Conservation (phyloP, 2,797 vertebrate genomes). For the Sebastes itinus region DNA sequence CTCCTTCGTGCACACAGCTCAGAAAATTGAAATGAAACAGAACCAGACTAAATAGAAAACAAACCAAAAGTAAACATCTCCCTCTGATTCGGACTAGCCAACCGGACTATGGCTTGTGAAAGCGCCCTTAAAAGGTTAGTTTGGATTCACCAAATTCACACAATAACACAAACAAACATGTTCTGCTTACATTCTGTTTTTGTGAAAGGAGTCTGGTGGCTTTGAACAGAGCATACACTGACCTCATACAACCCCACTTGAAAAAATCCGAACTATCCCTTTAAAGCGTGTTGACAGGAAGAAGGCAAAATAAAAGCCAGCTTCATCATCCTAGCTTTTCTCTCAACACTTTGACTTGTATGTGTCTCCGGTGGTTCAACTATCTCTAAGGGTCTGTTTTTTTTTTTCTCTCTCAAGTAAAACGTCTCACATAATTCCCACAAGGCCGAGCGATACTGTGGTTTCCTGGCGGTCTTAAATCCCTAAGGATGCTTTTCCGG, state of each 20-base stretch:
- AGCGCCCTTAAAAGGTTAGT: too few relatives aligned
- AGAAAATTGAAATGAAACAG: too few relatives aligned
- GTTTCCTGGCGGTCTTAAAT: slow-evolving; percentile 22
- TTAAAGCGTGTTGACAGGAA: not conserved
- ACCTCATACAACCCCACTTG: not conserved
- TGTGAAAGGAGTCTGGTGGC: not conserved
- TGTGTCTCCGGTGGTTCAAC: slow-evolving; percentile 8
- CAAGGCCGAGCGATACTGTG: not conserved
- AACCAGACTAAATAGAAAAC: too few relatives aligned
- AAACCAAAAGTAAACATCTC: too few relatives aligned
- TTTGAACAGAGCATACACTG: not conserved
- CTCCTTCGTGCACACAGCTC: too few relatives aligned
- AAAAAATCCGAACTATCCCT: not conserved
- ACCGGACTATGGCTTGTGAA: too few relatives aligned
- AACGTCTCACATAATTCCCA: slow-evolving; percentile 37
- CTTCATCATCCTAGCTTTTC: not conserved
- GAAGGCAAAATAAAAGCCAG: not conserved
- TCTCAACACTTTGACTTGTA: not conserved
- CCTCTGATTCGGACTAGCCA: too few relatives aligned
- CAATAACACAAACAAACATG: not conserved
- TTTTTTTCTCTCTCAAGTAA: slow-evolving; percentile 10
- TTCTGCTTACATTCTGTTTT: not conserved
- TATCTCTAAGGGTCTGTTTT: slow-evolving; percentile 22
- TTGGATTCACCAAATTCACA: not conserved
- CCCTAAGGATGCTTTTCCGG: slow-evolving; percentile 6